phyloP scores from a whole-genome alignment of 1,140 invertebrate genomes.

The Mizuhopecten yessoensis region DNA sequence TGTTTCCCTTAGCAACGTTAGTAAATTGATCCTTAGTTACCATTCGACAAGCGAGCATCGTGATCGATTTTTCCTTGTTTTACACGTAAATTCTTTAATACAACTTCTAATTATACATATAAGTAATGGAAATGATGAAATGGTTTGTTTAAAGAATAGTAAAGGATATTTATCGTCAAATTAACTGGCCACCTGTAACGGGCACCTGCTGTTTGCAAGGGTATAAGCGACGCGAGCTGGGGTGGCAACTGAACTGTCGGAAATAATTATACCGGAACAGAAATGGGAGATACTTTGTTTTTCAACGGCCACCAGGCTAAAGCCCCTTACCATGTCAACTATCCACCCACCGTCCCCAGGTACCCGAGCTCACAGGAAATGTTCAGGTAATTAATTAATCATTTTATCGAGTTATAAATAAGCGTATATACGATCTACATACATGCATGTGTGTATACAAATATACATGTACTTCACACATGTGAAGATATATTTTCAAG shows the following conservation, averaged over 20 bases:
- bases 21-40: conserved; percentile 53
- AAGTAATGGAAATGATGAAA: no score
- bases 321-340: conserved; percentile 77
- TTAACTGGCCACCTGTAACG: conserved; percentile 35
- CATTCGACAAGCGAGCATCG: not conserved
- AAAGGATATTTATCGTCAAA: not conserved
- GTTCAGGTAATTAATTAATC: conserved; percentile 74
- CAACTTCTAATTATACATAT: no score
- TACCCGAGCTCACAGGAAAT: conserved; percentile 79
- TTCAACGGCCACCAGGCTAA: conserved; percentile 75
- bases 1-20: conserved; percentile 51
- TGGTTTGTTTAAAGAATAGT: no score
- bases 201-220: conserved; percentile 52
- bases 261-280: conserved; percentile 12
- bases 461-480: not conserved
- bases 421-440: not conserved
- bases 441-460: not conserved
- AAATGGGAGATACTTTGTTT: conserved; percentile 76
- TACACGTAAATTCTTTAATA: not conserved
- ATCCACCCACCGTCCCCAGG: conserved; percentile 77
- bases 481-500: no score
- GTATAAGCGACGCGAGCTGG: conserved; percentile 62
- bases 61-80: not conserved
- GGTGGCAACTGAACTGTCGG: not conserved
- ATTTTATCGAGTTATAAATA: not conserved